A percentile compares a stretch with the other conserved stretches of the same genome.
Conservation (phyloP, 1,140 invertebrate species). For the Drosophila serrata region DNA sequence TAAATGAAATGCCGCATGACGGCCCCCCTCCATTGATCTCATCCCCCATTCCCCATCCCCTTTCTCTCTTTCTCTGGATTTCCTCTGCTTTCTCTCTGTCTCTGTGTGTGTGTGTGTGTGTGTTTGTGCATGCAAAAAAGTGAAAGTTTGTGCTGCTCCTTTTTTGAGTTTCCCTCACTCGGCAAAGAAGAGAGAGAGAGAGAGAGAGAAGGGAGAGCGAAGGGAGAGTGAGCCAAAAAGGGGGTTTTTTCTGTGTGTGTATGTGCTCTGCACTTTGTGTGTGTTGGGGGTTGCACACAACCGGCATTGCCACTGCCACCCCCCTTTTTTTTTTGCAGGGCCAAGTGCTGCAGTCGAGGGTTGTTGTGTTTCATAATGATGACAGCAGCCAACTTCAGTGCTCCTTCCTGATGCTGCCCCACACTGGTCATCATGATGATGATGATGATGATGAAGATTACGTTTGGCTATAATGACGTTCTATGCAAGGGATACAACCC, state of each 20-base stretch:
- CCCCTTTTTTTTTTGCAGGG: constrained; percentile 24
- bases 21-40: constrained; percentile 16
- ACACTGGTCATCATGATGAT: constrained; percentile 28
- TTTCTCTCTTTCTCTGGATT: constrained; percentile 10
- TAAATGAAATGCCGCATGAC: constrained; percentile 77
- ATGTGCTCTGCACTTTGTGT: constrained; percentile 59
- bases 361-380: constrained; percentile 80
- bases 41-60: constrained; percentile 1
- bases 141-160: constrained; percentile 77
- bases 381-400: constrained; percentile 51
- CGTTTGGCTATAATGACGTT: constrained; percentile 46
- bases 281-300: constrained; percentile 39
- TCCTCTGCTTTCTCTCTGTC: neutral
- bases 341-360: constrained; percentile 70
- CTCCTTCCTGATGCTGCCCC: constrained; percentile 71
- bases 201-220: neutral
- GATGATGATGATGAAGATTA: constrained; percentile 18
- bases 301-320: neutral
- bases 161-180: constrained; percentile 38
- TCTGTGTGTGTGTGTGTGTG: neutral
- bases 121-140: constrained; percentile 67
- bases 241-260: constrained; percentile 23
- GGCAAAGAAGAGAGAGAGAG: neutral
- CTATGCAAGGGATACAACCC: constrained; percentile 67
- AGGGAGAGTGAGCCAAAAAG: neutral